phyloP scores from a whole-genome alignment of 1,140 invertebrate species.

The Drosophila chauvacae region DNA sequence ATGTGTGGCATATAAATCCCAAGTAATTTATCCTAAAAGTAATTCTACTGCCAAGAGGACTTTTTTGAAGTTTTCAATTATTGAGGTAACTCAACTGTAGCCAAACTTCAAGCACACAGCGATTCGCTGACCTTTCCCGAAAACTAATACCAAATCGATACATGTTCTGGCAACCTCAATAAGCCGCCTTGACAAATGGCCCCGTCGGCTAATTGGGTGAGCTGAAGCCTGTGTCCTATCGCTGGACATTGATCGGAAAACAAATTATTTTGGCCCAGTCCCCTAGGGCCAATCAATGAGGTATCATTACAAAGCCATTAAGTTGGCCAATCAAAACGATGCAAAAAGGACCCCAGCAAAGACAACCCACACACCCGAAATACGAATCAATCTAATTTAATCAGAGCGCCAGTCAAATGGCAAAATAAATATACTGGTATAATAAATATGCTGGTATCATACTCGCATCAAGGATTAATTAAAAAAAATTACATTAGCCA shows the following conservation, averaged over 20 bases:
- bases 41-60: not conserved
- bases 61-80: slow-evolving; percentile 9
- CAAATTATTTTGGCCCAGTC: slow-evolving; percentile 39
- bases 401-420: slow-evolving; percentile 33
- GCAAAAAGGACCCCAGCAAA: slow-evolving; percentile 47
- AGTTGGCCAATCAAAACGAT: slow-evolving; percentile 64
- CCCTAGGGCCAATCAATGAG: slow-evolving; percentile 56
- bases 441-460: slow-evolving; percentile 26
- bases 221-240: slow-evolving; percentile 54
- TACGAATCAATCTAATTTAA: slow-evolving; percentile 59
- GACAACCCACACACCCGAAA: slow-evolving; percentile 9
- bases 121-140: slow-evolving; percentile 1
- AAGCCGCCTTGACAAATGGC: slow-evolving; percentile 72
- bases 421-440: slow-evolving; percentile 2
- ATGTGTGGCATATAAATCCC: not conserved
- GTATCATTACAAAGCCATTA: slow-evolving; percentile 77
- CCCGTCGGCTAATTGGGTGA: slow-evolving; percentile 50
- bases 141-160: slow-evolving; percentile 66
- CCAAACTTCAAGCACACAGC: not conserved
- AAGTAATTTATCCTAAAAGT: slow-evolving; percentile 7
- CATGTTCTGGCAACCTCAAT: slow-evolving; percentile 49
- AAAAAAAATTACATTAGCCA: slow-evolving; percentile 28
- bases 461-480: slow-evolving; percentile 5
- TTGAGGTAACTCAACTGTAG: slow-evolving; percentile 1
- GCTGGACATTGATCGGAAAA: slow-evolving; percentile 35